These are phyloP conservation scores for Chlorospingus flavigularis DNA, from an alignment of 2,797 vertebrate species.

Conservation along the genomic window DNA sequence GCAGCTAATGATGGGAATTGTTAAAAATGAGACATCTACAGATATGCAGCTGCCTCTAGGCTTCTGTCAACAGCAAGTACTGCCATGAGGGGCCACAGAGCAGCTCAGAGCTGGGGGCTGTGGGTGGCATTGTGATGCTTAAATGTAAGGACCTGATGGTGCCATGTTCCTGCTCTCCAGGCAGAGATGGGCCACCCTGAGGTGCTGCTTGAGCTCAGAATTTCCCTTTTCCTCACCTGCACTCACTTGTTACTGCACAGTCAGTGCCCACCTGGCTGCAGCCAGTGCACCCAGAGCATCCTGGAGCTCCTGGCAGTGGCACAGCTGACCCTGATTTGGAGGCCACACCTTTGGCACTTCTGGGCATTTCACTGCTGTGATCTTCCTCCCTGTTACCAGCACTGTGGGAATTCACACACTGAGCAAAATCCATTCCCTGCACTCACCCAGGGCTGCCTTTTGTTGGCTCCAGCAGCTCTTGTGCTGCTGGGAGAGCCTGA, in stretches of 20 bases:
- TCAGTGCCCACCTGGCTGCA: not conserved
- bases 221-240: not conserved
- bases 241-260: not conserved
- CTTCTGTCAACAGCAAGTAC: not conserved
- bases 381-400: not conserved
- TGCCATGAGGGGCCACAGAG: not conserved
- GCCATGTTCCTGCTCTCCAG: rapidly evolving
- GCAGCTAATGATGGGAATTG: not conserved
- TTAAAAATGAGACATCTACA: not conserved
- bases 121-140: rapidly evolving
- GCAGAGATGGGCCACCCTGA: not conserved
- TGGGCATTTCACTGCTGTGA: not conserved
- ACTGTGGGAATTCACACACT: constrained; percentile 20
- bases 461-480: not conserved
- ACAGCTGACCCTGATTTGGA: not conserved
- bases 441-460: not conserved
- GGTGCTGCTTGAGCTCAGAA: not conserved
- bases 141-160: not conserved
- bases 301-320: rapidly evolving
- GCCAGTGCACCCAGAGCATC: not conserved
- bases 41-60: not conserved
- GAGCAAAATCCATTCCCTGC: constrained; percentile 42
- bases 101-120: not conserved
- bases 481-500: not conserved
- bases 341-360: constrained; percentile 9